Evolutionary conservation across 2,113 vertebrate genomes (phyloP).

Genomic region (Lepus timidus): DNA sequence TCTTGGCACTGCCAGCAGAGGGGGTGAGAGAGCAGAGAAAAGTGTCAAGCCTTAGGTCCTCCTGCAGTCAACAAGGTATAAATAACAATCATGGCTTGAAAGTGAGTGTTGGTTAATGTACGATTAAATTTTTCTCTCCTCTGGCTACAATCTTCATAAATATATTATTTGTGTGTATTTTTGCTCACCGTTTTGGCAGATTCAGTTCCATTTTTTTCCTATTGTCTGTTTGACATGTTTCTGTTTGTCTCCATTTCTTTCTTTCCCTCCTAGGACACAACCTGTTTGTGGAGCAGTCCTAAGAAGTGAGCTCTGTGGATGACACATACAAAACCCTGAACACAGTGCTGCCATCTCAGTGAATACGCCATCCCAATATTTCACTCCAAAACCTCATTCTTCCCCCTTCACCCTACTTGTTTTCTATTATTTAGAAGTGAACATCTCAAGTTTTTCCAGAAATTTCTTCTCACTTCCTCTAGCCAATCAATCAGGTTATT

Average conservation of each 20-base stretch:
- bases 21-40: slow-evolving; percentile 77
- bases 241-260: background rate
- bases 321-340: background rate
- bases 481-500: background rate
- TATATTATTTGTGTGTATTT: background rate
- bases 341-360: background rate
- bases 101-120: background rate
- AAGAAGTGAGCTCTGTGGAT: background rate
- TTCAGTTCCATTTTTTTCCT: background rate
- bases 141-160: background rate
- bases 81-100: background rate
- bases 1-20: slow-evolving; percentile 76
- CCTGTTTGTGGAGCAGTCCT: background rate
- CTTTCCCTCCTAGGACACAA: background rate
- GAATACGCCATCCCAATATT: background rate
- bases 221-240: background rate
- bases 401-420: background rate
- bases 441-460: background rate
- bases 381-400: background rate
- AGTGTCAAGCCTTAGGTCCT: background rate
- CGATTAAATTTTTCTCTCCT: background rate
- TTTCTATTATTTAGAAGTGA: slow-evolving; percentile 29
- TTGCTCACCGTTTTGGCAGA: background rate
- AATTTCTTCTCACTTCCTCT: background rate
- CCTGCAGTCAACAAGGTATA: background rate